These are phyloP conservation scores for Ptyas mucosa DNA, from an alignment of 2,113 vertebrate species.

Conservation along the genomic window DNA sequence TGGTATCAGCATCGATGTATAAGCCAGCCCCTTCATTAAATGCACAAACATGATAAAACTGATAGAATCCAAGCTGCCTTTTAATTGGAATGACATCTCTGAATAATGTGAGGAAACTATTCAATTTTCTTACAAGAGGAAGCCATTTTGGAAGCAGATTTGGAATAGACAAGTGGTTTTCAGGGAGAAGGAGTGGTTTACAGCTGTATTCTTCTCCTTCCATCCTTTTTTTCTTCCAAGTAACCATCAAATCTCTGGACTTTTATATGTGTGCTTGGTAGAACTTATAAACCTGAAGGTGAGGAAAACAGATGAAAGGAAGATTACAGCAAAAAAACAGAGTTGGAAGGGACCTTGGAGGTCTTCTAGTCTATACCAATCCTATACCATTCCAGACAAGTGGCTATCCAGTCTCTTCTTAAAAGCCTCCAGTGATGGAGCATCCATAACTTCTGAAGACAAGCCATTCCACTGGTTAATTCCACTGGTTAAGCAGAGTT, in stretches of 20 bases:
- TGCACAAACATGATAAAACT: not conserved
- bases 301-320: not conserved
- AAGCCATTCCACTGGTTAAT: too few relatives aligned
- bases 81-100: not conserved
- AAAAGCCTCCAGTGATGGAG: too few relatives aligned
- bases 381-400: too few relatives aligned
- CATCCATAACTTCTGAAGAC: too few relatives aligned
- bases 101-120: not conserved
- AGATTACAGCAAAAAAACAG: not conserved
- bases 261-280: not conserved
- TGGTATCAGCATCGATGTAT: not conserved
- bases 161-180: not conserved
- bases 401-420: too few relatives aligned
- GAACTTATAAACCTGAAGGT: not conserved
- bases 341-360: too few relatives aligned
- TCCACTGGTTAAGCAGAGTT: not conserved
- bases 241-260: not conserved
- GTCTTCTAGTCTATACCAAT: too few relatives aligned
- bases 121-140: not conserved
- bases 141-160: not conserved
- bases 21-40: not conserved
- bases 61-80: not conserved
- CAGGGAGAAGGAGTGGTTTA: not conserved
- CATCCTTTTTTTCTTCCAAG: too few relatives aligned
- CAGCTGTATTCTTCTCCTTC: not conserved